These are phyloP conservation scores for Numenius arquata DNA, from an alignment of 2,113 vertebrate genomes.

Conservation along the genomic window DNA sequence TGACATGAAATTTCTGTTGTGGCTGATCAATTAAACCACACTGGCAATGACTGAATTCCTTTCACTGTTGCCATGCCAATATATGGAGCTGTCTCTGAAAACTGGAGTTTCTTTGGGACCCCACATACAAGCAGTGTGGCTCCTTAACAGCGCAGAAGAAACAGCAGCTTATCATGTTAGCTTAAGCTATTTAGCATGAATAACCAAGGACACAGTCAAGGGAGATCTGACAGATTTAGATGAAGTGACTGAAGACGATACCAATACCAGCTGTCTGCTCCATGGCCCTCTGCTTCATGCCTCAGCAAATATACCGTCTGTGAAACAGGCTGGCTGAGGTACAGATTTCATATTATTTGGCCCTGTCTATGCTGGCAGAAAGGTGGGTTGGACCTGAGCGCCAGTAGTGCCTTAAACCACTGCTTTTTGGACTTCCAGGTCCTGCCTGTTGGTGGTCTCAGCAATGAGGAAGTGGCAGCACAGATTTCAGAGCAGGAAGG, in stretches of 20 bases:
- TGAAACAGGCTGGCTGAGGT: slow-evolving; percentile 10
- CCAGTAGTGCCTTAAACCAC: neutral
- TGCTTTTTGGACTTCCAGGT: neutral
- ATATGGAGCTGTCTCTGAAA: neutral
- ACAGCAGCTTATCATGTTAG: neutral
- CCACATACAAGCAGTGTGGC: neutral
- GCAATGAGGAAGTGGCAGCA: neutral
- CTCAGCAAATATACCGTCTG: slow-evolving; percentile 35
- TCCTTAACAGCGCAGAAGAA: neutral
- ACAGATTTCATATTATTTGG: neutral
- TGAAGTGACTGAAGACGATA: slow-evolving; percentile 34
- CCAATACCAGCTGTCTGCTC: slow-evolving; percentile 33
- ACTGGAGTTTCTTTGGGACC: neutral
- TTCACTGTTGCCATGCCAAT: neutral
- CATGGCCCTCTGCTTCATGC: neutral
- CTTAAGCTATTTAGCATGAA: slow-evolving; percentile 4
- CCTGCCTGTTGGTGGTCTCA: slow-evolving; percentile 14
- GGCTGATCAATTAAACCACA: neutral
- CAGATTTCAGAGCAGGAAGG: neutral
- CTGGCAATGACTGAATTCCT: neutral
- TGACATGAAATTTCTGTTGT: neutral
- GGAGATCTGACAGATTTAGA: slow-evolving; percentile 17
- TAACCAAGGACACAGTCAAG: neutral
- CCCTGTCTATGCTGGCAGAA: neutral
- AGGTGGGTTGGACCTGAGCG: neutral